Evolutionary conservation across 37 sponge, comb jelly and placozoan species (phyloP).

Genomic region (Spongia lamella): DNA sequence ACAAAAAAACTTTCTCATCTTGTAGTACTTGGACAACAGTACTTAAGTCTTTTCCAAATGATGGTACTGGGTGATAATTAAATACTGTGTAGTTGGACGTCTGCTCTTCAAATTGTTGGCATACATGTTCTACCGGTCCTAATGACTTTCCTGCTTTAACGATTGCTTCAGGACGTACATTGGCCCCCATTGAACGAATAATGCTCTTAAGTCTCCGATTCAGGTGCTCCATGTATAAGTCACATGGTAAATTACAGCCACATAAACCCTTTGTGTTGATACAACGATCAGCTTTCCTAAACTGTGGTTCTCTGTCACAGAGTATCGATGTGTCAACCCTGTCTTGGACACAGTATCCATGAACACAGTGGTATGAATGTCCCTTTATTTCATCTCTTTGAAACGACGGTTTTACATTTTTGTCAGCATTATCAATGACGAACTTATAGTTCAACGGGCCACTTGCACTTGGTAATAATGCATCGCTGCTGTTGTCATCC

Average conservation of each 20-base stretch:
- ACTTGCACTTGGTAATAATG: too few relatives aligned
- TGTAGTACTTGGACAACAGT: slow-evolving; percentile 13
- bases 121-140: slow-evolving; percentile 20
- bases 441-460: slow-evolving; percentile 20
- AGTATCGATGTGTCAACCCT: neutral
- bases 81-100: neutral
- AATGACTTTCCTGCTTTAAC: slow-evolving; percentile 34
- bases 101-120: slow-evolving; percentile 33
- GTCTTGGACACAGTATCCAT: slow-evolving; percentile 21
- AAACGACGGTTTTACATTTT: slow-evolving; percentile 23
- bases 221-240: too few relatives aligned
- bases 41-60: slow-evolving; percentile 28
- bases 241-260: too few relatives aligned
- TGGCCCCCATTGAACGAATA: too few relatives aligned
- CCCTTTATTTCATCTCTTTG: slow-evolving; percentile 5
- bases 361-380: slow-evolving; percentile 10
- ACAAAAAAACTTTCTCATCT: slow-evolving; percentile 28
- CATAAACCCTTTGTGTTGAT: neutral
- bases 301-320: slow-evolving; percentile 1
- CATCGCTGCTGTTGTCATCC: too few relatives aligned
- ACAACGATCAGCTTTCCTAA: neutral
- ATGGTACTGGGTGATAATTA: slow-evolving; percentile 10
- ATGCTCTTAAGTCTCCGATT: too few relatives aligned
- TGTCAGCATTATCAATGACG: slow-evolving; percentile 33
- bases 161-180: too few relatives aligned